Percentiles rank a stretch among this genome's conserved stretches.
phyloP scores from a whole-genome alignment of 2,888 invertebrate species.

The Malthinus seriepunctatus region DNA sequence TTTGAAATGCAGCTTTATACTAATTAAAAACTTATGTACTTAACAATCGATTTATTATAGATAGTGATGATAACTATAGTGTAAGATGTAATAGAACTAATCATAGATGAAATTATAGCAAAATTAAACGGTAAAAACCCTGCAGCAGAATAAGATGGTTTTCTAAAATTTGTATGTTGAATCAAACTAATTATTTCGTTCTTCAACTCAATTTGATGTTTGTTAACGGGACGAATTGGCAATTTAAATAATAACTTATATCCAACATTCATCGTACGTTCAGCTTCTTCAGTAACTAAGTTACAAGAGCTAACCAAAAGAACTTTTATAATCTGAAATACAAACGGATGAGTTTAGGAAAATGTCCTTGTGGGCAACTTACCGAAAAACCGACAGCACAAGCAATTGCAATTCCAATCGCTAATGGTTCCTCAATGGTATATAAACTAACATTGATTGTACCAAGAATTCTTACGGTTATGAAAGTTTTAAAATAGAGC shows the following conservation, averaged over 20 bases:
- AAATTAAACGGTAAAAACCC: constrained; percentile 27
- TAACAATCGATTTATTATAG: neutral
- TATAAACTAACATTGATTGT: neutral
- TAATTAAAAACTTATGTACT: neutral
- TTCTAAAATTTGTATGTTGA: constrained; percentile 16
- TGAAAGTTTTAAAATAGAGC: neutral
- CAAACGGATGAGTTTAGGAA: neutral
- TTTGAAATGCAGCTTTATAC: too few species aligned
- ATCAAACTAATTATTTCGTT: constrained; percentile 19
- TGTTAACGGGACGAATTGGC: constrained; percentile 9
- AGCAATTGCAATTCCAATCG: neutral
- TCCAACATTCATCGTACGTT: constrained; percentile 27
- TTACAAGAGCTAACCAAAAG: constrained; percentile 33
- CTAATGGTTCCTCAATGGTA: neutral
- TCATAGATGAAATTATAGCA: constrained; percentile 22
- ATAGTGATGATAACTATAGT: constrained; percentile 16
- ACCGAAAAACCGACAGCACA: neutral
- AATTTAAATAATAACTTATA: constrained; percentile 33
- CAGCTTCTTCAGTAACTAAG: constrained; percentile 29
- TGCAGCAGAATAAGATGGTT: constrained; percentile 26
- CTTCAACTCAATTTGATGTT: constrained; percentile 11
- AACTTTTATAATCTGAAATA: constrained; percentile 28
- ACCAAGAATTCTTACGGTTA: neutral
- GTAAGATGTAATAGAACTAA: constrained; percentile 26
- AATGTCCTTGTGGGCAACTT: neutral